Evolutionary conservation across 2,113 vertebrate genomes (phyloP).

Genomic region (Melanerpes formicivorus): DNA sequence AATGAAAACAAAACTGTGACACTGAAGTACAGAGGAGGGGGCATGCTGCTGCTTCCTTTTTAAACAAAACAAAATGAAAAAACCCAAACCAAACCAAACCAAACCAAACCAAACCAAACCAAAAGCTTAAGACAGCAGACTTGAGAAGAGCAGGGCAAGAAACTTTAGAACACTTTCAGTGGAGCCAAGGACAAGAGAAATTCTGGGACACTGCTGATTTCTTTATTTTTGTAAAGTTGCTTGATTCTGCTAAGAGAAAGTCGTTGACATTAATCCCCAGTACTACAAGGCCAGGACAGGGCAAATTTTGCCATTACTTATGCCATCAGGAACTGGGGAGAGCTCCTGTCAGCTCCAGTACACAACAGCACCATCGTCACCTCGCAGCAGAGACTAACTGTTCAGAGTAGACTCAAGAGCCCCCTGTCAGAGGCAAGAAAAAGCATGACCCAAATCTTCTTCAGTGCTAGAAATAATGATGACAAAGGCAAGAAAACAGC

Average conservation of each 20-base stretch:
- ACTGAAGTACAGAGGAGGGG: neutral
- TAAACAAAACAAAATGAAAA: too few species aligned
- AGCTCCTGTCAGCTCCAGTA: neutral
- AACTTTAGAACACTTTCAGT: neutral
- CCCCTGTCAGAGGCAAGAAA: accelerated
- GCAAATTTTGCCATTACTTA: neutral
- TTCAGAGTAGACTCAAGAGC: neutral
- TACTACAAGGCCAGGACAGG: neutral
- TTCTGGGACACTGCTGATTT: neutral
- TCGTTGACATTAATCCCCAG: neutral
- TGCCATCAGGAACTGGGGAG: neutral
- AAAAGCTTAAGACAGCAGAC: neutral
- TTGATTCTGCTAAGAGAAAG: neutral
- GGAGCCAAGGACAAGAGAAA: neutral
- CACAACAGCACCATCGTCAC: neutral
- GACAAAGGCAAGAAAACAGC: neutral
- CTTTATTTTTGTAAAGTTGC: neutral
- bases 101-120: too few species aligned
- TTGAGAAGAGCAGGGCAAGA: neutral
- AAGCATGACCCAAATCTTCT: neutral
- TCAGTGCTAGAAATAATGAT: neutral
- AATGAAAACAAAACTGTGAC: neutral
- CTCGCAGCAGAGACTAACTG: neutral
- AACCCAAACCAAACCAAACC: too few species aligned
- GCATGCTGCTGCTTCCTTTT: neutral